Conservation (phyloP, 2,113 vertebrate species). For the Embiotoca jacksoni region DNA sequence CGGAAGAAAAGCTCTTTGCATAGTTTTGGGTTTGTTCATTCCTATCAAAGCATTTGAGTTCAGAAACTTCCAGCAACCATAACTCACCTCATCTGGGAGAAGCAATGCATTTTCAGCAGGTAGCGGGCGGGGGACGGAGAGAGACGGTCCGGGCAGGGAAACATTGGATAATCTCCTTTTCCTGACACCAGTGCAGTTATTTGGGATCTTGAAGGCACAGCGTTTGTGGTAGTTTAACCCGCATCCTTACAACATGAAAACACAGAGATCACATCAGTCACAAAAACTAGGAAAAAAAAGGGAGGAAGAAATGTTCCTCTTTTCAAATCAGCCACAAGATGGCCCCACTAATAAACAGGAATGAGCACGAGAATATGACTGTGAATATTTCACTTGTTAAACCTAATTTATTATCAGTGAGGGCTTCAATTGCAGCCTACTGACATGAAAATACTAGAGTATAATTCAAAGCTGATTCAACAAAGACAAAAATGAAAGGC, state of each 20-base stretch:
- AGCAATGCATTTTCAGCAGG: conserved; percentile 87
- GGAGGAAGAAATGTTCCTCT: not conserved
- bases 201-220: conserved; percentile 98
- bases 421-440: conserved; percentile 18
- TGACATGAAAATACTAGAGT: conserved; percentile 17
- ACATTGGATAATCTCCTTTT: conserved; percentile 95
- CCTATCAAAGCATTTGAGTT: not conserved
- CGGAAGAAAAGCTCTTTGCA: conserved; percentile 3
- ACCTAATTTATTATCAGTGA: conserved; percentile 1
- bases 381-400: conserved; percentile 14
- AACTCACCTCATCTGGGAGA: conserved; percentile 90
- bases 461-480: conserved; percentile 1
- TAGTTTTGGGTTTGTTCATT: not conserved
- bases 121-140: conserved; percentile 90
- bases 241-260: conserved; percentile 86
- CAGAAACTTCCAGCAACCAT: not conserved
- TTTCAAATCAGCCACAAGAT: conserved; percentile 56
- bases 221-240: conserved; percentile 98
- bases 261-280: conserved; percentile 26
- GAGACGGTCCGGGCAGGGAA: conserved; percentile 91
- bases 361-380: not conserved
- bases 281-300: not conserved
- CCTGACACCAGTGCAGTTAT: conserved; percentile 96
- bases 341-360: conserved; percentile 29
- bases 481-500: conserved; percentile 17